Base-by-base conservation (phyloP, 2,113 vertebrate genomes). In the Ailurus styani region DNA sequence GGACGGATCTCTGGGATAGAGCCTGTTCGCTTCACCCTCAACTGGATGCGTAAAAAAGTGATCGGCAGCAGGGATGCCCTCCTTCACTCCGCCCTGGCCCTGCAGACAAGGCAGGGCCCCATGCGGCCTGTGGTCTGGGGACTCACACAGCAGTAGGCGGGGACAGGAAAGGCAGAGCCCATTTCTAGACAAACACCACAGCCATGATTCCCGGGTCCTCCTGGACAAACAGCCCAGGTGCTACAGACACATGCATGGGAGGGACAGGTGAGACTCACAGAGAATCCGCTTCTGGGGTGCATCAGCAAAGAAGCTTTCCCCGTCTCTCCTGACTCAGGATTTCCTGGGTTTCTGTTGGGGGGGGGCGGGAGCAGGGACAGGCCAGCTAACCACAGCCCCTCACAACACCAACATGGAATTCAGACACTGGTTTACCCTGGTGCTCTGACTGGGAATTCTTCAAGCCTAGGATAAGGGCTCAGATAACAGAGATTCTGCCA, bases 91-190 rank as follows among this genome's bases (percentile, higher is more conserved):
- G 86, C 37, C 45, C 12, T 55, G 57, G 34, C 34, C 45, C 73
- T 20, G 3, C 34, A 45, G 72, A 60, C 9, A 25, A 7, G 45
- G 37, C 1, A 2, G 23, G 60, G 13, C 10, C 2, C 66, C 20
- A 14, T 37, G 27, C 23, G 57, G 55, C 34, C 60, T 62, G 73
- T 2, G 5, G 17, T 42, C 75, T 83, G 47, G 42, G 42, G 34
- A 42, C 23, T 57, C 66, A 47, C 0, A 0, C 4, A 27, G 70
- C 62, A 45, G 23, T 1, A n/a, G 1, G 20, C 1, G 17, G 68
- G 10, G 31, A 2, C 27, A 27, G 29, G 47, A 57, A 31, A 94
- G 55, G 64, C 73, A 68, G 34, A 91, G 20, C 2, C 54, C 0
- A 0, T 10, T 27, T 3, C 14, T 10, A 7, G 75, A 84, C 60